phyloP scores from a whole-genome alignment of 30 jellyfish, hydroid and myxozoan genomes.

The Hydra vulgaris region DNA sequence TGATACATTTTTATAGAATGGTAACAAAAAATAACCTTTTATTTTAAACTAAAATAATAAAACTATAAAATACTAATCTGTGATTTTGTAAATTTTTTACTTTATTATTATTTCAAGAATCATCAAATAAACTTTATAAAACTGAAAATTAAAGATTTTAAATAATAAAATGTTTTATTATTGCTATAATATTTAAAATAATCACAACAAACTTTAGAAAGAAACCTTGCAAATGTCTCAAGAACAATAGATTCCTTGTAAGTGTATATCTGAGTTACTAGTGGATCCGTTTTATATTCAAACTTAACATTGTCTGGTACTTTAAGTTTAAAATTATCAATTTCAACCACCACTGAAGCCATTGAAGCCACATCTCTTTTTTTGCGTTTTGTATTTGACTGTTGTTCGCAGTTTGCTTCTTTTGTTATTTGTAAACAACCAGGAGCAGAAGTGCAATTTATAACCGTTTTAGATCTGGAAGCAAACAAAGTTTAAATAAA shows the following conservation, averaged over 20 bases:
- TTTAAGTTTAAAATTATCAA: slow-evolving; percentile 47
- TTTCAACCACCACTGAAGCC: slow-evolving; percentile 27
- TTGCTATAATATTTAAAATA: too few species aligned
- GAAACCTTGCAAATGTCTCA: slow-evolving; percentile 41
- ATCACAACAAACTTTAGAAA: too few species aligned
- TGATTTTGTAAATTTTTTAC: too few species aligned
- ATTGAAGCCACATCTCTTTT: slow-evolving; percentile 27
- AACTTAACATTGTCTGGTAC: slow-evolving; percentile 19
- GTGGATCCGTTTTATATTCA: slow-evolving; percentile 49
- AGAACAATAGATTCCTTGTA: slow-evolving; percentile 27
- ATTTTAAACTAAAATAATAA: too few species aligned
- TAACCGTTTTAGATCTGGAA: background rate
- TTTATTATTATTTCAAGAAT: too few species aligned
- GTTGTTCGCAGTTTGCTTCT: background rate
- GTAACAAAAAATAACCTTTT: too few species aligned
- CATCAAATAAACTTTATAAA: too few species aligned
- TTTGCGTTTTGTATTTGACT: too few species aligned
- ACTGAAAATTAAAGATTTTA: too few species aligned
- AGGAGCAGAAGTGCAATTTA: background rate
- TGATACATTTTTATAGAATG: too few species aligned
- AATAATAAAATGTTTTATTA: too few species aligned
- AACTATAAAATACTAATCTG: too few species aligned
- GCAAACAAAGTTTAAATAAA: background rate
- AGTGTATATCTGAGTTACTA: slow-evolving; percentile 37
- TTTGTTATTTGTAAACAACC: background rate